Percentiles rank a stretch among this genome's conserved stretches.
These are phyloP conservation scores for Dryococelus australis DNA, from an alignment of 2,888 invertebrate genomes.

Conservation along the genomic window DNA sequence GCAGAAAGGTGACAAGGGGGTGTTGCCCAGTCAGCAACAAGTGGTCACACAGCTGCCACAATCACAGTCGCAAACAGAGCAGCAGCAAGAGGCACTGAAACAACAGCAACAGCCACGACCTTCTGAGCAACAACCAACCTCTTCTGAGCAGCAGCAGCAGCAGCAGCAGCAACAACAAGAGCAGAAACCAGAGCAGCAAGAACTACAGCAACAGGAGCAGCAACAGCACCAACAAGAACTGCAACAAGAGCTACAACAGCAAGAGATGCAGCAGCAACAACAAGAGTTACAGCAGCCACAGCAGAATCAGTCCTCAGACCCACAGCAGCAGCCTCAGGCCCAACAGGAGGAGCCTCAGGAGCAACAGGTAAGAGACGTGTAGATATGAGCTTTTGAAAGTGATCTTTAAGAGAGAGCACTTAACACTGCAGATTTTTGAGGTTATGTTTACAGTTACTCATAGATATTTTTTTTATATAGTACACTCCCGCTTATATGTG, in stretches of 20 bases:
- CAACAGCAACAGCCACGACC: slow-evolving; percentile 51
- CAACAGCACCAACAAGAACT: slow-evolving; percentile 62
- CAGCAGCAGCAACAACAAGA: slow-evolving; percentile 64
- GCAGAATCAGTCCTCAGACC: too few species aligned
- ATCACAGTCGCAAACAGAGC: slow-evolving; percentile 49
- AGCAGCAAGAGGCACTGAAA: slow-evolving; percentile 46
- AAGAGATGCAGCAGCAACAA: too few species aligned
- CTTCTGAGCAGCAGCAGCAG: slow-evolving; percentile 57
- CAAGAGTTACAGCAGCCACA: too few species aligned
- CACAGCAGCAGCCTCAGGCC: slow-evolving; percentile 62
- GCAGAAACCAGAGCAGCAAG: slow-evolving; percentile 63
- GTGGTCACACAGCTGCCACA: slow-evolving; percentile 54
- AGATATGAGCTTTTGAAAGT: too few species aligned
- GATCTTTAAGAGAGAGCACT: too few species aligned
- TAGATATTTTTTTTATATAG: too few species aligned
- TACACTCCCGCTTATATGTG: too few species aligned
- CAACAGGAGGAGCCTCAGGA: slow-evolving; percentile 64
- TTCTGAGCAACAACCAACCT: slow-evolving; percentile 48
- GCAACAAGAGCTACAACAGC: too few species aligned
- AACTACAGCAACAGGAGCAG: slow-evolving; percentile 65
- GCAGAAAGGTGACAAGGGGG: slow-evolving; percentile 47
- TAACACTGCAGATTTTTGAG: too few species aligned
- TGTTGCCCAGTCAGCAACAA: slow-evolving; percentile 47
- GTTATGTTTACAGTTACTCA: too few species aligned
- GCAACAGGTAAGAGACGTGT: slow-evolving; percentile 55